Base-by-base conservation (phyloP, 1,140 invertebrate genomes). In the Drosophila punjabiensis region DNA sequence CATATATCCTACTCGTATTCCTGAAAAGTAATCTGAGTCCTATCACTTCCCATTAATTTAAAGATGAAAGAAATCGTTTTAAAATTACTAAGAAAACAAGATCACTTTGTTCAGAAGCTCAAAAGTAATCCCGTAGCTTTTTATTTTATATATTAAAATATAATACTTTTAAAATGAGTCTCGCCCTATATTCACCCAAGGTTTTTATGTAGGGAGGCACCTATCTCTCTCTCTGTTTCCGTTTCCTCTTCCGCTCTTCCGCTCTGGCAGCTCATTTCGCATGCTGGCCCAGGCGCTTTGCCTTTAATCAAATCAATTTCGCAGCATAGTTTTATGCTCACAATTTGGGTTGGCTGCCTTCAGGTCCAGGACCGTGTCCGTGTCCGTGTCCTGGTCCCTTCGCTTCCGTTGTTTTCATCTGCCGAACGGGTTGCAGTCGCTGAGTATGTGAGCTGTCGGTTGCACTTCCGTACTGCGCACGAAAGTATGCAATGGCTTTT, bases 271-370 rank as follows among this genome's bases (percentile, higher is more conserved):
- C 80, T 88, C 81, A 92, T 92, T 91, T 92, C 68, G 82, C 69
- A 92, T 92, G 82, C 89, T 78, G 77, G 71, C 56, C 88, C 79
- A 91, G 70, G 66, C 76, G 68, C 50, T 48, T 81, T 80, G 77
- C 89, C 81, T 92, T 92, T 92, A 92, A 92, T 92, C 89, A 92
- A 92, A 92, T 92, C 89, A 92, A 92, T 92, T 92, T 92, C 82
- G 78, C 67, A 79, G 89, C 89, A 92, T 92, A 92, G 85, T 92
- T 92, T 92, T 92, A 92, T 92, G 89, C 70, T 82, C 82, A 92
- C 89, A 87, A 90, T 92, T 92, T 92, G 85, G 82, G 82, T 84
- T 90, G 81, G 61, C 43, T 80, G 79, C 45, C 33, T 32, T 37
- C 28, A 48, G 45, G 35, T 18, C 59, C 28, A n/a, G 18, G n/a